Evolutionary conservation across 2,888 invertebrate species (phyloP), one percentile per base, ranked within the genome.

Genomic region (Lepidonotus clava): DNA sequence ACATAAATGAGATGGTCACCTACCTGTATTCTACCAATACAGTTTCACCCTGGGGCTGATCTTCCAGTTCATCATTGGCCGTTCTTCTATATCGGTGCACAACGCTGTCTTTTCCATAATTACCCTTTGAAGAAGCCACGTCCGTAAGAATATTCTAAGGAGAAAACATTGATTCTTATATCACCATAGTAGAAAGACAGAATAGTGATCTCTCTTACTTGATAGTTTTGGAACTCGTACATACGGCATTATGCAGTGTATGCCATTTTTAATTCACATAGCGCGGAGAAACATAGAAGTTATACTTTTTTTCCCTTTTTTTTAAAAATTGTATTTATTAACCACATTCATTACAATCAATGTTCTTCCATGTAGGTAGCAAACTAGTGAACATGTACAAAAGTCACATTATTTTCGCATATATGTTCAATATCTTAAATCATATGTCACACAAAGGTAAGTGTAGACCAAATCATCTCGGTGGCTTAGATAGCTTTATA

Each of bases 11-110:
- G 18, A 24, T 18, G n/a, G 24, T 18, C 67, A 24, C 84, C 11
- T 56, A 84, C 84, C 84, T 84, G 36, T 84, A 84, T 32, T 84
- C 84, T 2, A 84, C 53, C 0, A 84, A 36, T n/a, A 84, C 84
- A 1, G 53, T 84, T 24, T 84, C 6, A 11, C 61, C 61, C 84
- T 84, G 56, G 8, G 14, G 32, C 34, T 84, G 34, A 32, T 56
- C 56, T 24, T 56, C 38, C 34, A 84, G 34, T 21, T 6, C 41
- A n/a, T 46, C 80, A 41, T 11, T 5, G n/a, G 41, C n/a, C 14
- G 28, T 21, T 41, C 28, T 51, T 5, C 34, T 80, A 28, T 28
- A 80, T 28, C 24, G 24, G 46, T 80, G 80, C 18, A 80, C 1
- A 6, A 40, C n/a, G 41, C 80, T 80, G 28, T 51, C 2, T n/a